These are phyloP conservation scores for Archocentrus centrarchus DNA, from an alignment of 2,113 vertebrate genomes.

Conservation along the genomic window DNA sequence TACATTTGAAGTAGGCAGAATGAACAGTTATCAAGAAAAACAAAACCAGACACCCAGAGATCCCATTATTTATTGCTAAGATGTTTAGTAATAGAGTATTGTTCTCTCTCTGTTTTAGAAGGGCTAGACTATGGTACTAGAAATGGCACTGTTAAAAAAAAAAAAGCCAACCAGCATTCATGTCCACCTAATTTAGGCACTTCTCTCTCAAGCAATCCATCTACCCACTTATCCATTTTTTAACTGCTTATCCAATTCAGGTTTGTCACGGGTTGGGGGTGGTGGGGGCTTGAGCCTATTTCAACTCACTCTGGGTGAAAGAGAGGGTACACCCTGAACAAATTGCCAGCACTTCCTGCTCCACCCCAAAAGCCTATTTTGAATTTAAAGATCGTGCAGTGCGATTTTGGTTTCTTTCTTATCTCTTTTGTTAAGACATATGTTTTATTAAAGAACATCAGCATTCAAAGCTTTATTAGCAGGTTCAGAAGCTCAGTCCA, in stretches of 20 bases:
- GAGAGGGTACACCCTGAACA: no score
- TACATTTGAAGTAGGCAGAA: not conserved
- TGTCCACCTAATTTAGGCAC: not conserved
- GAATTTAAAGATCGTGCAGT: not conserved
- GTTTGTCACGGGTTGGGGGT: no score
- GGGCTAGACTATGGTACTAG: no score
- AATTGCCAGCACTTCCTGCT: not conserved
- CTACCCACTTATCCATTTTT: not conserved
- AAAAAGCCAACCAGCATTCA: not conserved
- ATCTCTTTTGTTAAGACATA: constrained; percentile 9
- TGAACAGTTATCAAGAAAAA: not conserved
- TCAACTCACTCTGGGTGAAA: no score
- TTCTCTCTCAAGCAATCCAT: not conserved
- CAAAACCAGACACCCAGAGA: not conserved
- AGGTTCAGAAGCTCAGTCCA: constrained; percentile 19
- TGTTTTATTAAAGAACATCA: constrained; percentile 31
- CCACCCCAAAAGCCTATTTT: not conserved
- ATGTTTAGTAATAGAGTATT: not conserved
- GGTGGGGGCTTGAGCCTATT: no score
- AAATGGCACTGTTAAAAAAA: no score
- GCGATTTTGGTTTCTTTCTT: constrained; percentile 4
- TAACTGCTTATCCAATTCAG: no score
- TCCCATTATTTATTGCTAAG: not conserved
- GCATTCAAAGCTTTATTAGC: constrained; percentile 15
- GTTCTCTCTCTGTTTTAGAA: no score